phyloP scores from a whole-genome alignment of 2,888 invertebrate genomes.

The Alloscopus bannaensis region DNA sequence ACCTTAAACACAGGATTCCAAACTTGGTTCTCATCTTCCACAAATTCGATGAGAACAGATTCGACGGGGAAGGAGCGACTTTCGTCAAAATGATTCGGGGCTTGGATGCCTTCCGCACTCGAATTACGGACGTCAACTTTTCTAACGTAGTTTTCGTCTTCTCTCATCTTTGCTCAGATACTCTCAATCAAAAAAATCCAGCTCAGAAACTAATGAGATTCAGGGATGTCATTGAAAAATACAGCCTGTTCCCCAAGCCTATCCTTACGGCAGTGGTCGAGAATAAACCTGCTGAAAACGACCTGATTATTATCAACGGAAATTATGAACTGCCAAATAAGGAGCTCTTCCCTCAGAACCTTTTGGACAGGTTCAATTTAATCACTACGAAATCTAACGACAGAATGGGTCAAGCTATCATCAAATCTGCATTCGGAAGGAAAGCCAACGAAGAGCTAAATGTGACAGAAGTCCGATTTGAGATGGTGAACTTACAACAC shows the following conservation, averaged over 20 bases:
- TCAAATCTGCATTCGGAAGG: slow-evolving; percentile 36
- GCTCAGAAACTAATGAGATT: neutral
- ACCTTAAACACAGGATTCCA: slow-evolving; percentile 42
- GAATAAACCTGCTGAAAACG: slow-evolving; percentile 43
- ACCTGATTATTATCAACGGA: slow-evolving; percentile 45
- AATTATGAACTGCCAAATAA: slow-evolving; percentile 51
- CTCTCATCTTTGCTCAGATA: slow-evolving; percentile 37
- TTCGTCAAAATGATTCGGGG: slow-evolving; percentile 47
- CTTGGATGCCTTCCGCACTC: slow-evolving; percentile 24
- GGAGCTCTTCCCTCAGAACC: slow-evolving; percentile 48
- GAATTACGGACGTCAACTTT: slow-evolving; percentile 46
- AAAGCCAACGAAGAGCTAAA: slow-evolving; percentile 30
- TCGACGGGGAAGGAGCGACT: neutral
- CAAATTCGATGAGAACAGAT: slow-evolving; percentile 38
- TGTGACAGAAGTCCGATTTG: neutral
- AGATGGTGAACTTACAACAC: neutral
- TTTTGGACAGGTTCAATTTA: slow-evolving; percentile 40
- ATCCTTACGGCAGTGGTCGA: slow-evolving; percentile 43
- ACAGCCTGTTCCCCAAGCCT: slow-evolving; percentile 53
- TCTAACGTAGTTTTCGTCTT: slow-evolving; percentile 56
- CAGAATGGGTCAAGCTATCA: slow-evolving; percentile 36
- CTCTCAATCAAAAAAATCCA: slow-evolving; percentile 13
- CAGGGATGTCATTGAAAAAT: slow-evolving; percentile 35
- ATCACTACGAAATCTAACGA: slow-evolving; percentile 31
- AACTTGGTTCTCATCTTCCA: slow-evolving; percentile 38